A percentile compares a stretch with the other conserved stretches of the same genome.
Evolutionary conservation across 2,888 invertebrate species (phyloP).

Genomic region (Drosophila mulleri): DNA sequence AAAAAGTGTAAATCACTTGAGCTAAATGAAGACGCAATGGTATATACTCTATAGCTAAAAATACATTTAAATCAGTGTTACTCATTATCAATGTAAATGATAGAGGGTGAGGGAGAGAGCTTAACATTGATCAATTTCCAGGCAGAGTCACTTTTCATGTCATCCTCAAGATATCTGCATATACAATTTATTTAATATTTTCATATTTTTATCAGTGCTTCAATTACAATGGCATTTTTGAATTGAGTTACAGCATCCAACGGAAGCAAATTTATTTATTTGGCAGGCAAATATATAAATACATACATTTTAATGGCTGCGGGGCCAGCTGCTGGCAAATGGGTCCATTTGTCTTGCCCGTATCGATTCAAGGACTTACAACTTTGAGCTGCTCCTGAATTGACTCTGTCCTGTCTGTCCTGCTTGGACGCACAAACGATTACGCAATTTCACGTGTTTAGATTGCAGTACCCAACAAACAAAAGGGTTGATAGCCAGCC

Average conservation of each 20-base stretch:
- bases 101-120: too few relatives aligned
- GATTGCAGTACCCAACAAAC: constrained; percentile 32
- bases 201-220: constrained; percentile 6
- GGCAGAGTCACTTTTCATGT: too few relatives aligned
- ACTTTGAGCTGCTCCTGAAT: constrained; percentile 9
- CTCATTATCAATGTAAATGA: too few relatives aligned
- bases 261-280: constrained; percentile 48
- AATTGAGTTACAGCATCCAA: constrained; percentile 41
- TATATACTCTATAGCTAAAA: neutral
- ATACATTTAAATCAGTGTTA: too few relatives aligned
- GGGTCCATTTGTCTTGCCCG: constrained; percentile 50
- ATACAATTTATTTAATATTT: constrained; percentile 16
- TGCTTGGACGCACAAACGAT: constrained; percentile 48
- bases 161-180: neutral
- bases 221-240: constrained; percentile 35
- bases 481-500: constrained; percentile 42
- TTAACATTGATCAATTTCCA: too few relatives aligned
- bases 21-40: constrained; percentile 39
- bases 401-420: constrained; percentile 39
- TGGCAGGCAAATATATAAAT: constrained; percentile 25
- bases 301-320: neutral
- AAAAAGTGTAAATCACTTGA: constrained; percentile 46
- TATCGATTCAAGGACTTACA: constrained; percentile 40
- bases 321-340: constrained; percentile 38
- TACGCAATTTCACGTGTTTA: constrained; percentile 60